phyloP scores from a whole-genome alignment of 1,140 invertebrate species.

The Teleogryllus occipitalis region DNA sequence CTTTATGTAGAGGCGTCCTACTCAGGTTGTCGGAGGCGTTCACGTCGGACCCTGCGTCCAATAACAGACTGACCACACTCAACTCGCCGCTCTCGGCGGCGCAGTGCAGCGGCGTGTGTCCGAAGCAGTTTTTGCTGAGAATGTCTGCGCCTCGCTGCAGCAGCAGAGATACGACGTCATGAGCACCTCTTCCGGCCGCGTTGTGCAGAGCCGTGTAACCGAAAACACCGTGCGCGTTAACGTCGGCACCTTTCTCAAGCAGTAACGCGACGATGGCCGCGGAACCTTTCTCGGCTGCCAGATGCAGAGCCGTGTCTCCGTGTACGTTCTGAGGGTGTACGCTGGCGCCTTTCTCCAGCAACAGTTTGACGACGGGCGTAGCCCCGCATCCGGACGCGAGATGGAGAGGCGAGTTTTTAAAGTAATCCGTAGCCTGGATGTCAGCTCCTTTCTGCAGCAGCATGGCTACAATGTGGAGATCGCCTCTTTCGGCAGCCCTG shows the following conservation, averaged over 20 bases:
- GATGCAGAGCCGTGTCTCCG: not conserved
- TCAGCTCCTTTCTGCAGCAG: slow-evolving; percentile 61
- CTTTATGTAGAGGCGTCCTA: slow-evolving; percentile 54
- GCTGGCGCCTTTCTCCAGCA: not conserved
- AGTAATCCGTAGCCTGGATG: slow-evolving; percentile 56
- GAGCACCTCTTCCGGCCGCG: slow-evolving; percentile 64
- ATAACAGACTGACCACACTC: not conserved
- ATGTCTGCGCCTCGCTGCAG: slow-evolving; percentile 49
- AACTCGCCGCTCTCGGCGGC: not conserved
- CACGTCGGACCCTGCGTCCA: slow-evolving; percentile 38
- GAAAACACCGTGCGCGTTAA: slow-evolving; percentile 32
- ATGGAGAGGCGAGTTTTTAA: slow-evolving; percentile 28
- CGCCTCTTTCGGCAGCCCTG: slow-evolving; percentile 12
- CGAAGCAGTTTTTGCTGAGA: not conserved
- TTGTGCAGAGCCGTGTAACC: slow-evolving; percentile 70
- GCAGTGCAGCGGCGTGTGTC: not conserved
- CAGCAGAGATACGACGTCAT: slow-evolving; percentile 58
- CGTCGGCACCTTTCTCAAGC: slow-evolving; percentile 33
- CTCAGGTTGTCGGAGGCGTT: slow-evolving; percentile 42
- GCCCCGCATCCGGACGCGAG: not conserved
- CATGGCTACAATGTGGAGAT: slow-evolving; percentile 34
- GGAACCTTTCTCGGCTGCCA: not conserved
- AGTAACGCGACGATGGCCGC: not conserved
- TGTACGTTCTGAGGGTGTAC: not conserved
- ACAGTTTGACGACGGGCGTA: not conserved